Base-by-base conservation (phyloP, 2,888 invertebrate species). In the Yponomeuta plumbellus region DNA sequence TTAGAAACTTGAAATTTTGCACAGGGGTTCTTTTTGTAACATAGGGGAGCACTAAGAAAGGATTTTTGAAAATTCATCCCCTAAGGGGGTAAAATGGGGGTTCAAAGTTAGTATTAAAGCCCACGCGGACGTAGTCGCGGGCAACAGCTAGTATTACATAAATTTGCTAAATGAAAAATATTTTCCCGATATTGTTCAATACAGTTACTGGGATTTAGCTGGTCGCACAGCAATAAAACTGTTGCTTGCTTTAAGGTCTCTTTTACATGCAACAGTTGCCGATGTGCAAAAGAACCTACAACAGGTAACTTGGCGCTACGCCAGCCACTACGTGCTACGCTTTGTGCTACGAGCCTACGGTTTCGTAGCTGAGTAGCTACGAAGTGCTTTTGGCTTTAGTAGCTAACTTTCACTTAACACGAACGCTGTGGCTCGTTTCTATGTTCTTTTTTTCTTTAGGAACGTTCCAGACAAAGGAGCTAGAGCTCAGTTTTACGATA, bases 241-340 rank as follows among this genome's bases (percentile, higher is more conserved):
- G 13, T 52, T 52, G 13, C 44, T 52, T 13, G 44, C 44, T 62
- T 13, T 57, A 65, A 26, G 34, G 6, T 34, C 34, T n/a, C 34
- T 8, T 34, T 1, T 1, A 71, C 72, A 76, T 71, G 78, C 80
- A 79, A 80, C 80, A 79, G 79, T 76, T 79, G 59, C 22, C 26
- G 61, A 76, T 78, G 75, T 74, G 76, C 72, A 73, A 74, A 74
- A 78, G 71, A 82, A 80, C 76, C 76, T 76, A 82, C 90, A 89
- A 90, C 89, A 88, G 88, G 86, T 88, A 85, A 79, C 79, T 85
- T 90, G 90, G 90, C 91, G 72, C 88, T 88, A 88, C 85, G 66
- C 67, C 67, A 67, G 68, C 65, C 70, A 67, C 72, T 75, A 69
- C 75, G 74, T 74, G 76, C 80, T 78, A 79, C 80, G 74, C 72